phyloP scores from a whole-genome alignment of 2,113 vertebrate species.

The Oreotragus oreotragus region DNA sequence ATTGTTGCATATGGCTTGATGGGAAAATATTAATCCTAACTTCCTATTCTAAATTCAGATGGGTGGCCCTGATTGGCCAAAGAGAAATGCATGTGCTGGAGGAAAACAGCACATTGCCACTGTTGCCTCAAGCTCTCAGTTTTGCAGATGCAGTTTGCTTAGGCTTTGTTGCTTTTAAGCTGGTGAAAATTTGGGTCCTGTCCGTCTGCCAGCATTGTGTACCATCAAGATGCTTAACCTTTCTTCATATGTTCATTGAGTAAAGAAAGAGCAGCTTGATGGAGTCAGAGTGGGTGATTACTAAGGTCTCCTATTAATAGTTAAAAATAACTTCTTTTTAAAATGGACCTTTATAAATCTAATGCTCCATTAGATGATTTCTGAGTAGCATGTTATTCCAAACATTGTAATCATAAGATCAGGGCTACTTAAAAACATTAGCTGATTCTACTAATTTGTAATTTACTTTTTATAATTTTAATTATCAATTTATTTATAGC shows the following conservation, averaged over 20 bases:
- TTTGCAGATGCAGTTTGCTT: not conserved
- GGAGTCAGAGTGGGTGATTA: not conserved
- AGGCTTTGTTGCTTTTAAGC: not conserved
- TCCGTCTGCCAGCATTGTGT: not conserved
- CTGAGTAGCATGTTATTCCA: not conserved
- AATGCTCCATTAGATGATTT: not conserved
- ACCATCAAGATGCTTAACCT: not conserved
- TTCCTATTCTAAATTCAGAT: not conserved
- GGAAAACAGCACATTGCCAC: not conserved
- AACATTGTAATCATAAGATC: constrained; percentile 7
- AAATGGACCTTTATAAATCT: not conserved
- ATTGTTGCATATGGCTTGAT: not conserved
- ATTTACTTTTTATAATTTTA: not conserved
- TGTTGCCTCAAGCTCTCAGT: not conserved
- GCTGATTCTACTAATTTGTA: not conserved
- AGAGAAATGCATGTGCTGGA: not conserved
- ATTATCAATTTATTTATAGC: constrained; percentile 9
- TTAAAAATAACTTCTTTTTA: constrained; percentile 6
- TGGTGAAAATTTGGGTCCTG: not conserved
- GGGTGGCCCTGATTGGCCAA: not conserved
- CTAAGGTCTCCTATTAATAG: not conserved
- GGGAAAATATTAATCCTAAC: not conserved
- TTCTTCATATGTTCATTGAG: not conserved
- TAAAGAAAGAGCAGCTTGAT: not conserved
- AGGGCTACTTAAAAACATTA: not conserved